A percentile compares a stretch with the other conserved stretches of the same genome.
Conservation (phyloP, 2,797 vertebrate species). For the Salmo trutta region DNA sequence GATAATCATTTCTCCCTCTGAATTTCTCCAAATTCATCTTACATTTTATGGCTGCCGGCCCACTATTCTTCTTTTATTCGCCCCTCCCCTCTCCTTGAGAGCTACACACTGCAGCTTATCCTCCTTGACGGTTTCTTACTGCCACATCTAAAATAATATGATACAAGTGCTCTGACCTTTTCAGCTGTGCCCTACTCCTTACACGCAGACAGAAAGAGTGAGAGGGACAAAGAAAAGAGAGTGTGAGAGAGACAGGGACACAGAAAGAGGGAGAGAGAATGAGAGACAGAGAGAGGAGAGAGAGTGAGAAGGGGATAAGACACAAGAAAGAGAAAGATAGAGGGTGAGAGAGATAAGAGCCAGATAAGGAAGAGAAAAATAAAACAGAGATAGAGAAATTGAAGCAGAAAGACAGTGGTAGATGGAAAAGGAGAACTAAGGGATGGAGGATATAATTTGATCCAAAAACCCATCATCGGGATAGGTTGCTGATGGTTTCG, state of each 20-base stretch:
- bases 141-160: constrained; percentile 15
- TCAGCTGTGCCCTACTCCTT: constrained; percentile 3
- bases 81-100: constrained; percentile 14
- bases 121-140: constrained; percentile 30
- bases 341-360: not conserved
- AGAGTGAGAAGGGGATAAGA: not conserved
- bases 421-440: not conserved
- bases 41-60: constrained; percentile 18
- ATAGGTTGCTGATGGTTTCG: not conserved
- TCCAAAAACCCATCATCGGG: not conserved
- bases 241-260: constrained; percentile 4
- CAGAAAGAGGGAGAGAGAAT: not conserved
- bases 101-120: constrained; percentile 11
- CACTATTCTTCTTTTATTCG: not conserved
- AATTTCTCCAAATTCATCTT: not conserved
- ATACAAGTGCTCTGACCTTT: constrained; percentile 42
- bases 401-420: not conserved
- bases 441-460: not conserved
- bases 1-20: not conserved
- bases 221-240: not conserved
- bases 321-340: not conserved
- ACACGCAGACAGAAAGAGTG: constrained; percentile 8
- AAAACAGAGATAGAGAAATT: not conserved
- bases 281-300: not conserved
- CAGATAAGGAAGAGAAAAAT: not conserved